These are phyloP conservation scores for Nephrotoma guestfalica DNA, from an alignment of 2,888 invertebrate species.

Conservation along the genomic window DNA sequence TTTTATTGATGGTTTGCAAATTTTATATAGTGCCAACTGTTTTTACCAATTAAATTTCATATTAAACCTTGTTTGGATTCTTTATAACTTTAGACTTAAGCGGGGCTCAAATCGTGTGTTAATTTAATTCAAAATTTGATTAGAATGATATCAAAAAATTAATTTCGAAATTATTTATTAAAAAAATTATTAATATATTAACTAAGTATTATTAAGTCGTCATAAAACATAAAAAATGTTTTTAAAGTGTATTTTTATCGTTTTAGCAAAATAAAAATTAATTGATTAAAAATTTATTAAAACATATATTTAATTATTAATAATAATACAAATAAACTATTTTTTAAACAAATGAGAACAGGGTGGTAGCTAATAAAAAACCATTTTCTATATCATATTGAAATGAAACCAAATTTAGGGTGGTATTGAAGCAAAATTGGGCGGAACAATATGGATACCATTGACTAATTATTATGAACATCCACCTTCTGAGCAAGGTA, in stretches of 20 bases:
- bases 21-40: no score
- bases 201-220: neutral
- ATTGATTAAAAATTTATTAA: neutral
- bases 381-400: neutral
- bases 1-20: no score
- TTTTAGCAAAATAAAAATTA: neutral
- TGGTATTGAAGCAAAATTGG: slow-evolving; percentile 58
- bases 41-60: no score
- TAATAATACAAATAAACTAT: neutral
- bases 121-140: neutral
- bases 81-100: neutral
- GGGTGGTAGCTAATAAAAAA: neutral
- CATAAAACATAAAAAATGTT: neutral
- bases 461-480: slow-evolving; percentile 22
- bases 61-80: no score
- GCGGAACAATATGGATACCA: slow-evolving; percentile 71
- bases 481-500: slow-evolving; percentile 12
- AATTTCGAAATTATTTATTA: neutral
- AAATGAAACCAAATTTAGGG: slow-evolving; percentile 34
- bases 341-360: neutral
- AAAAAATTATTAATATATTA: neutral
- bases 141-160: neutral
- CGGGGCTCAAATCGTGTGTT: neutral
- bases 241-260: neutral
- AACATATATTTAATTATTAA: neutral